These are phyloP conservation scores for Melanostoma scalare DNA, from an alignment of 2,888 invertebrate species.

Conservation along the genomic window DNA sequence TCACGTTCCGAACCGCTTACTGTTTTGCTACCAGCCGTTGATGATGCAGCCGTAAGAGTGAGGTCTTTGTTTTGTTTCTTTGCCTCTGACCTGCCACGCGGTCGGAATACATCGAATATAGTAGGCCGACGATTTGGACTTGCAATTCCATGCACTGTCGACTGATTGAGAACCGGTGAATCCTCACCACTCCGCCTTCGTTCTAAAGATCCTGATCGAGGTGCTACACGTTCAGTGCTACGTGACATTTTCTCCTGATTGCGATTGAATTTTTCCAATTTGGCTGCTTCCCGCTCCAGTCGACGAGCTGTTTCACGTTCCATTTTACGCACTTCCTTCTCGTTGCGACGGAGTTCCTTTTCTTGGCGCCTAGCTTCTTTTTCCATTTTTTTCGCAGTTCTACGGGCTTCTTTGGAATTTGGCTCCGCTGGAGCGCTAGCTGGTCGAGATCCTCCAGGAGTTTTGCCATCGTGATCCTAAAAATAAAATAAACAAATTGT, in stretches of 20 bases:
- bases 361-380: conserved; percentile 81
- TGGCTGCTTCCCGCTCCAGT: conserved; percentile 81
- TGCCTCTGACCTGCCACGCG: conserved; percentile 90
- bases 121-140: conserved; percentile 89
- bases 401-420: conserved; percentile 81
- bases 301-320: conserved; percentile 81
- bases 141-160: conserved; percentile 83
- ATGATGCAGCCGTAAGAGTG: conserved; percentile 74
- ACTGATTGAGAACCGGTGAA: conserved; percentile 82
- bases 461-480: conserved; percentile 81
- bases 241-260: conserved; percentile 81
- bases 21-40: conserved; percentile 74
- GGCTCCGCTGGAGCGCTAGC: conserved; percentile 81
- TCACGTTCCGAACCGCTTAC: conserved; percentile 75
- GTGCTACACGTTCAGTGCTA: conserved; percentile 80
- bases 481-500: conserved; percentile 70
- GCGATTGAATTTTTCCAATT: conserved; percentile 81
- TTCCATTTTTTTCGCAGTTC: conserved; percentile 81
- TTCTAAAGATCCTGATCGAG: conserved; percentile 81
- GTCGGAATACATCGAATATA: conserved; percentile 91
- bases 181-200: conserved; percentile 81
- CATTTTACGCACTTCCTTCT: conserved; percentile 81
- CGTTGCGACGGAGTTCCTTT: conserved; percentile 80
- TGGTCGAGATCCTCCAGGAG: conserved; percentile 79
- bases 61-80: conserved; percentile 78